phyloP scores from a whole-genome alignment of 2,797 vertebrate genomes.

The Ibycter americanus region DNA sequence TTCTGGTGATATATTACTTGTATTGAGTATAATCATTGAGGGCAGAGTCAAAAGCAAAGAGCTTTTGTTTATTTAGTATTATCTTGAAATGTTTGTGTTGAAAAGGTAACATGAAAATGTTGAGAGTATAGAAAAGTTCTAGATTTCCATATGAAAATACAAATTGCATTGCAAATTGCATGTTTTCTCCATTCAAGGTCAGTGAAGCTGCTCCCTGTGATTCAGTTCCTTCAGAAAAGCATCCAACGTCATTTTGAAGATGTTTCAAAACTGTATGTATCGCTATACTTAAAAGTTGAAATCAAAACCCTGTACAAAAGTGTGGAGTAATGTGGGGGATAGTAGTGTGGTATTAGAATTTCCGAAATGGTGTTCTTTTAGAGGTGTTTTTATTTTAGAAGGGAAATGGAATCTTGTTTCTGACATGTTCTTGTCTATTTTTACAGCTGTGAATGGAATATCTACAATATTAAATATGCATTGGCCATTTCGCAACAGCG shows the following conservation, averaged over 20 bases:
- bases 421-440: background rate
- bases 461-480: conserved; percentile 88
- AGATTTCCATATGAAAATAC: background rate
- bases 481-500: conserved; percentile 87
- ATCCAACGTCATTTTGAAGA: conserved; percentile 87
- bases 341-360: background rate
- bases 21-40: background rate
- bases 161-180: background rate
- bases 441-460: conserved; percentile 93
- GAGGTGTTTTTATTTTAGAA: background rate
- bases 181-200: conserved; percentile 76
- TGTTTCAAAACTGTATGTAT: conserved; percentile 90
- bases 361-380: accelerated
- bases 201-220: conserved; percentile 81
- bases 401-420: background rate
- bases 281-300: background rate
- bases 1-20: background rate
- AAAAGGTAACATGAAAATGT: background rate
- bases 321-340: background rate
- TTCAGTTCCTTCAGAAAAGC: conserved; percentile 93
- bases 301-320: background rate
- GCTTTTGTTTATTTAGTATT: background rate
- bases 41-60: background rate
- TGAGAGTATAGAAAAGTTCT: background rate
- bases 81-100: background rate